Conservation (phyloP, 2,888 invertebrate genomes). For the Tribolium freemani region DNA sequence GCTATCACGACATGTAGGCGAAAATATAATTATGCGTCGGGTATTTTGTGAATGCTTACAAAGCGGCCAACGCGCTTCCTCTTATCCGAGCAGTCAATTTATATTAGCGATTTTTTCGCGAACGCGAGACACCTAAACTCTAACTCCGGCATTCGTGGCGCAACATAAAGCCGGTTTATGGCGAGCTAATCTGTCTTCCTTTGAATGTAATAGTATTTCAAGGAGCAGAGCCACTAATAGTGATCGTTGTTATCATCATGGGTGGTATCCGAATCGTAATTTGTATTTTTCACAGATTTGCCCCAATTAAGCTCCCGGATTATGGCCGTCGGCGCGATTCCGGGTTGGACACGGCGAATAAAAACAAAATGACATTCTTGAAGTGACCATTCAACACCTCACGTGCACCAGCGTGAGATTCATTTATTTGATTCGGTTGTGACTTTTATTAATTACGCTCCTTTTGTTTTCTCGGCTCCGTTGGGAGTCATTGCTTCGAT, state of each 20-base stretch:
- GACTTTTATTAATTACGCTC: slow-evolving; percentile 45
- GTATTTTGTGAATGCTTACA: slow-evolving; percentile 16
- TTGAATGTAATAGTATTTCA: slow-evolving; percentile 44
- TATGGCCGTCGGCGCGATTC: neutral
- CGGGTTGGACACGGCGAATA: slow-evolving; percentile 14
- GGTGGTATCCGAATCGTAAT: slow-evolving; percentile 38
- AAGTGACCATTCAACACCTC: slow-evolving; percentile 32
- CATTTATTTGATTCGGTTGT: slow-evolving; percentile 41
- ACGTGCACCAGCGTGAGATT: slow-evolving; percentile 37
- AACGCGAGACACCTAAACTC: slow-evolving; percentile 32
- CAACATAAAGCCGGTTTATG: slow-evolving; percentile 44
- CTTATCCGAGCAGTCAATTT: slow-evolving; percentile 34
- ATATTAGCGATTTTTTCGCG: slow-evolving; percentile 39
- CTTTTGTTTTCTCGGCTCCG: slow-evolving; percentile 41
- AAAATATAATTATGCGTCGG: neutral
- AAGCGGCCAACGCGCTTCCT: slow-evolving; percentile 18
- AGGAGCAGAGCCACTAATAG: slow-evolving; percentile 41
- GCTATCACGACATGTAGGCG: neutral
- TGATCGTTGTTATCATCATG: slow-evolving; percentile 41
- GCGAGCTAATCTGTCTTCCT: slow-evolving; percentile 43
- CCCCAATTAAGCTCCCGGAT: slow-evolving; percentile 14
- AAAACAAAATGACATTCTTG: slow-evolving; percentile 36
- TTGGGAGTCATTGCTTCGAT: slow-evolving; percentile 44
- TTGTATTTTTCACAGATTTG: slow-evolving; percentile 31
- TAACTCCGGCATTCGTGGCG: slow-evolving; percentile 33